A percentile compares a stretch with the other conserved stretches of the same genome.
These are phyloP conservation scores for Tetanocera ferruginea DNA, from an alignment of 2,888 invertebrate species.

Conservation along the genomic window DNA sequence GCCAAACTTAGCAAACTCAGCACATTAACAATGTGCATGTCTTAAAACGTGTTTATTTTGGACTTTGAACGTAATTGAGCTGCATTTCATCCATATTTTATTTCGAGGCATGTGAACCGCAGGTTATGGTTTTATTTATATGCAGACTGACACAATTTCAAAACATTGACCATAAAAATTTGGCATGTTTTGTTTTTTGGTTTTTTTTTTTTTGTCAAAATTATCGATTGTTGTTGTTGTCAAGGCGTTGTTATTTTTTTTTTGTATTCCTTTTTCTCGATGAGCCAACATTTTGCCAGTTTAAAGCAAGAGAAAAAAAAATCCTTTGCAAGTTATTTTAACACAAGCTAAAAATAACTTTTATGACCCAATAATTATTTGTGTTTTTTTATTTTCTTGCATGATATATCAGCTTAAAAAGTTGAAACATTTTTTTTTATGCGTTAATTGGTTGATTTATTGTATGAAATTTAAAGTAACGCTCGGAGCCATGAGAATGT, in stretches of 20 bases:
- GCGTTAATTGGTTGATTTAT: too few relatives aligned
- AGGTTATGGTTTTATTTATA: constrained; percentile 53
- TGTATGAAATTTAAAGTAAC: too few relatives aligned
- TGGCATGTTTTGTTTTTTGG: background rate
- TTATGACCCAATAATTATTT: background rate
- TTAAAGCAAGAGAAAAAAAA: background rate
- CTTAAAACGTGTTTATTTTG: constrained; percentile 17
- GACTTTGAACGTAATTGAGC: constrained; percentile 15
- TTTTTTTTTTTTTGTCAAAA: constrained; percentile 15
- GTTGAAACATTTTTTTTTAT: too few relatives aligned
- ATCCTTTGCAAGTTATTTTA: background rate
- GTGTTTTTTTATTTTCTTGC: too few relatives aligned
- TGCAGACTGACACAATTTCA: constrained; percentile 60
- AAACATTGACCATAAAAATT: constrained; percentile 52
- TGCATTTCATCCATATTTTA: background rate
- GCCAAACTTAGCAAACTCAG: too few relatives aligned
- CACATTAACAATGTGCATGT: background rate
- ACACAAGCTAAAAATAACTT: background rate
- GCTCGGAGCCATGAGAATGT: too few relatives aligned
- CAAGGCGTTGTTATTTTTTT: background rate
- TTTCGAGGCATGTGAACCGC: background rate
- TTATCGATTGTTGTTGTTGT: constrained; percentile 17
- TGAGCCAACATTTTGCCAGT: background rate
- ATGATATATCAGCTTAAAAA: too few relatives aligned
- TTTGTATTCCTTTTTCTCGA: background rate